Evolutionary conservation across 1,140 invertebrate species (phyloP), one percentile per base, ranked within the genome.

Genomic region (Pollicipes pollicipes): DNA sequence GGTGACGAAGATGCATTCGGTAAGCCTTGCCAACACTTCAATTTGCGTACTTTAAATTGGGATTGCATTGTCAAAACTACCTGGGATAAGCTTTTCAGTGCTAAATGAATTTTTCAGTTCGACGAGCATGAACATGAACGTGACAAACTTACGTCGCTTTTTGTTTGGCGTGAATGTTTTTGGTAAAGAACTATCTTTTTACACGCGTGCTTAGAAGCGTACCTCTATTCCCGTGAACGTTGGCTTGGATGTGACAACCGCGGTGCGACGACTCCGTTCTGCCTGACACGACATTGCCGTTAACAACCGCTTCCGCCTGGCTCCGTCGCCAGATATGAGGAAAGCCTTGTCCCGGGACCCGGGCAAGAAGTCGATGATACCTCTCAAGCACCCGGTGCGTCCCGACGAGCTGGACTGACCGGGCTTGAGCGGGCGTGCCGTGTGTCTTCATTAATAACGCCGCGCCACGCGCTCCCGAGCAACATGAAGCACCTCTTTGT

Each of bases 1-100:
- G 93, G 93, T 45, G 90, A 95, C 82, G 96, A 98, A 87, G 92
- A 99, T 86, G 97, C 95, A 73, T 98, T 91, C 86, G 95, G 93
- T 96, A 85, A 83, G 74, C 76, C 70, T 69, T 73, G 69, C 45
- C 69, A 69, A 32, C 68, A 72, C 72, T 17, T 8, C 17, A 35
- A 8, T 68, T 31, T 67, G 70, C 71, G 8, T 71, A 29, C 45
- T 17, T 16, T 21, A 30, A 29, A 70, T 21, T 17, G 24, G n/a
- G 32, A 37, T 71, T 28, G 17, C 31, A 26, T 37, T 66, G 17
- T 24, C 37, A 17, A 72, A 21, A 17, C 6, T 8, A 35, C 6
- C 35, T 8, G 32, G 68, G 28, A 70, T n/a, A 66, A 64, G 2
- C 21, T 70, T 0, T 24, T 28, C 17, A 32, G 70, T 68, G 58